Evolutionary conservation across 2,113 vertebrate species (phyloP).

Genomic region (Lepus americanus): DNA sequence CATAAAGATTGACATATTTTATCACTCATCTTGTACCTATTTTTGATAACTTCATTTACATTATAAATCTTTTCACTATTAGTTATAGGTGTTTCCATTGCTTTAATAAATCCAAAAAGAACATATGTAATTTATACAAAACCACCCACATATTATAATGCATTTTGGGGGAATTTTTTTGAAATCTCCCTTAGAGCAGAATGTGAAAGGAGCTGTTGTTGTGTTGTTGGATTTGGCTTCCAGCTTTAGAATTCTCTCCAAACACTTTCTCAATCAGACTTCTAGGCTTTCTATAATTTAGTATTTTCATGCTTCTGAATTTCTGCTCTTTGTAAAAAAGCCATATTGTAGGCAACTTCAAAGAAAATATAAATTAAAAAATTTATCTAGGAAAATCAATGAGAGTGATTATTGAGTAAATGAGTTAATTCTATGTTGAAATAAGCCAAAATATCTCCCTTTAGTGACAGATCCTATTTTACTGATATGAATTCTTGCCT

Average conservation of each 20-base stretch:
- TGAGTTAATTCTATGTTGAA: slow-evolving; percentile 74
- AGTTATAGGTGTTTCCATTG: slow-evolving; percentile 29
- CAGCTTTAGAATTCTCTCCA: slow-evolving; percentile 51
- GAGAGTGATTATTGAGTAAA: slow-evolving; percentile 72
- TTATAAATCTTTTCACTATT: slow-evolving; percentile 56
- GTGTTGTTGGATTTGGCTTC: slow-evolving; percentile 62
- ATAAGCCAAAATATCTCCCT: slow-evolving; percentile 70
- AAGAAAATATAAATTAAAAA: slow-evolving; percentile 63
- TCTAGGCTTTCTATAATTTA: slow-evolving; percentile 50
- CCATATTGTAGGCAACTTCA: slow-evolving; percentile 60
- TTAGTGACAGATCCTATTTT: slow-evolving; percentile 61
- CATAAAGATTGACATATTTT: slow-evolving; percentile 37
- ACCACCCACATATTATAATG: neutral
- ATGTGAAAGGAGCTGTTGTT: slow-evolving; percentile 58
- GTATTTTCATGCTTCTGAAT: slow-evolving; percentile 62
- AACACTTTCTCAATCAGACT: slow-evolving; percentile 48
- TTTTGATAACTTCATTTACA: neutral
- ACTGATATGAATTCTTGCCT: slow-evolving; percentile 76
- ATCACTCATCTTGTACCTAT: neutral
- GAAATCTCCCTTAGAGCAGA: neutral
- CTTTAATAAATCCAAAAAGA: slow-evolving; percentile 56
- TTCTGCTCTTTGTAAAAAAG: slow-evolving; percentile 68
- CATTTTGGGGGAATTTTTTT: neutral
- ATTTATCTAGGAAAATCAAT: slow-evolving; percentile 72
- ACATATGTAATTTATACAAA: slow-evolving; percentile 15